Evolutionary conservation across 2,113 vertebrate species (phyloP).

Genomic region (Zosterops pallidus): DNA sequence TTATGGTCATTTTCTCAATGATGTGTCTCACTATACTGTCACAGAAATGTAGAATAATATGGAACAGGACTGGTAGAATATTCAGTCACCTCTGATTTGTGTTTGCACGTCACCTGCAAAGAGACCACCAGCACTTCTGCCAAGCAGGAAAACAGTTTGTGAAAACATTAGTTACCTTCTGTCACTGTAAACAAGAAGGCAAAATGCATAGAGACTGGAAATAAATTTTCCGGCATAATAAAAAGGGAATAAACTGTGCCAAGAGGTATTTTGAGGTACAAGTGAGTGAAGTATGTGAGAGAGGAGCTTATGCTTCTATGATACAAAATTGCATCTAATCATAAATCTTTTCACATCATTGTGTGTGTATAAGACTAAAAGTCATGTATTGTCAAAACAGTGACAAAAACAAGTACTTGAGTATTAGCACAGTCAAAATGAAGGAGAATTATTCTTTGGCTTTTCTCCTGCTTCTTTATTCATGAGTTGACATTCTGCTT

Average conservation of each 20-base stretch:
- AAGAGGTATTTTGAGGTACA: not conserved
- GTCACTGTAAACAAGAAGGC: not conserved
- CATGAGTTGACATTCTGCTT: not conserved
- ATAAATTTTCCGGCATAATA: not conserved
- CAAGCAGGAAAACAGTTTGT: not conserved
- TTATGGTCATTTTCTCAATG: not conserved
- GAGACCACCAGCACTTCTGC: not conserved
- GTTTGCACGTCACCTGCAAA: not conserved
- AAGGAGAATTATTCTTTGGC: not conserved
- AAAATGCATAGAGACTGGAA: not conserved
- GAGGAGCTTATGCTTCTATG: not conserved
- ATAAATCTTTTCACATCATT: not conserved
- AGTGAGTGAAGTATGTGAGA: not conserved
- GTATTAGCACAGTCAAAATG: not conserved
- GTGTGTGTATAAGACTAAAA: not conserved
- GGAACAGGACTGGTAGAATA: not conserved
- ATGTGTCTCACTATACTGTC: not conserved
- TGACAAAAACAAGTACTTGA: not conserved
- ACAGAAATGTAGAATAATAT: not conserved
- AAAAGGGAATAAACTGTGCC: not conserved
- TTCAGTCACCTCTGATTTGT: not conserved
- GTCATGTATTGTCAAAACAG: not conserved
- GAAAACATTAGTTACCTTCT: not conserved
- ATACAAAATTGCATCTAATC: not conserved
- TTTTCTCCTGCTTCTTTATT: not conserved